A percentile compares a stretch with the other conserved stretches of the same genome.
Conservation (phyloP, 2,888 invertebrate species). For the Cephonodes hylas region DNA sequence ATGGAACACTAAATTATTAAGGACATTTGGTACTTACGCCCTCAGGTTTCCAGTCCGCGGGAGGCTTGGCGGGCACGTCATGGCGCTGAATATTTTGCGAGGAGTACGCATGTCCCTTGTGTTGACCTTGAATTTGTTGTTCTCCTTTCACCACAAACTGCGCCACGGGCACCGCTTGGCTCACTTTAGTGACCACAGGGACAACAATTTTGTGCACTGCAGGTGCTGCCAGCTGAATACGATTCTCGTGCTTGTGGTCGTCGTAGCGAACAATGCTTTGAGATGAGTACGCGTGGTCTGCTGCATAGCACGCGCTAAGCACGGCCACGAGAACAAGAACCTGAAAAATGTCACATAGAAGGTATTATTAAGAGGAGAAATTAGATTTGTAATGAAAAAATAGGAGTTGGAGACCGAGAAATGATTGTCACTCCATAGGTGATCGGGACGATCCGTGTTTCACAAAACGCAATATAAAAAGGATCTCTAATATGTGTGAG, state of each 20-base stretch:
- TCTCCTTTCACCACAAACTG: conserved; percentile 24
- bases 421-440: too few species aligned
- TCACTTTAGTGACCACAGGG: conserved; percentile 16
- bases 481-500: not conserved
- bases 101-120: conserved; percentile 41
- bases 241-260: conserved; percentile 26
- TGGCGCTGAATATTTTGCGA: conserved; percentile 60
- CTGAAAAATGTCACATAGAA: too few species aligned
- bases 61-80: conserved; percentile 42
- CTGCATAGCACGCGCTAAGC: conserved; percentile 36
- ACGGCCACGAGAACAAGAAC: conserved; percentile 32
- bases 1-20: not conserved
- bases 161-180: conserved; percentile 25
- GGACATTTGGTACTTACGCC: conserved; percentile 30
- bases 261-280: conserved; percentile 37
- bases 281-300: conserved; percentile 41
- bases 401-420: too few species aligned
- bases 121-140: not conserved
- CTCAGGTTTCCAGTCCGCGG: conserved; percentile 41
- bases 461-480: too few species aligned
- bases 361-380: too few species aligned
- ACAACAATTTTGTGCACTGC: conserved; percentile 20
- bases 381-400: too few species aligned
- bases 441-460: too few species aligned
- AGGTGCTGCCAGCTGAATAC: conserved; percentile 12